Evolutionary conservation across 1,140 invertebrate species (phyloP).

Genomic region (Rhyzopertha dominica): DNA sequence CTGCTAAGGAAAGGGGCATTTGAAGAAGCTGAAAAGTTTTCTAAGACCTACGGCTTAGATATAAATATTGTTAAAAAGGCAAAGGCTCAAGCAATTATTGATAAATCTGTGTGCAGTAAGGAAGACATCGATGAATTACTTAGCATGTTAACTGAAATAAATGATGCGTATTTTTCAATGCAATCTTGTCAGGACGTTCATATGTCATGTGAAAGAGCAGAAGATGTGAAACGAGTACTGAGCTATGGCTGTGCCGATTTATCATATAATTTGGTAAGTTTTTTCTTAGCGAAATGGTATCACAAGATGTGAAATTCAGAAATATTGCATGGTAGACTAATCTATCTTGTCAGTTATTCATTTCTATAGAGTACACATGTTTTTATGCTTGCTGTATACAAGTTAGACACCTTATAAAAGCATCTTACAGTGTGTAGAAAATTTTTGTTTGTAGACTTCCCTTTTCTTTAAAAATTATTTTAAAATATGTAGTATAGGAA

Average conservation of each 20-base stretch:
- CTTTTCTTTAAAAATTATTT: no score
- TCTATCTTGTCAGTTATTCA: no score
- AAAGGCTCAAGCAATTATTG: slow-evolving; percentile 26
- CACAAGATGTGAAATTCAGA: no score
- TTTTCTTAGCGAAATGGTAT: no score
- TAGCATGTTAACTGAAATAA: slow-evolving; percentile 22
- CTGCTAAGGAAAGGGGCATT: slow-evolving; percentile 24
- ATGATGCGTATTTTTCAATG: slow-evolving; percentile 25
- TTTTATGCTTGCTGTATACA: no score
- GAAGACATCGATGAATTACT: slow-evolving; percentile 30
- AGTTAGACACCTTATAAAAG: no score
- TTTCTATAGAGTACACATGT: no score
- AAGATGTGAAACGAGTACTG: slow-evolving; percentile 28
- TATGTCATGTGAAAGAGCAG: slow-evolving; percentile 17
- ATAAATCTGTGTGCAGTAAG: slow-evolving; percentile 20
- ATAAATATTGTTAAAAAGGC: slow-evolving; percentile 23
- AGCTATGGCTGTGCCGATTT: slow-evolving; percentile 18
- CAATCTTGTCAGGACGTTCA: slow-evolving; percentile 24
- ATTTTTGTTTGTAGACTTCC: no score
- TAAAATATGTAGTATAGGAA: no score
- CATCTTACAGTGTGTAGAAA: no score
- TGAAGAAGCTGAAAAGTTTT: slow-evolving; percentile 35
- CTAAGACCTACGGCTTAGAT: slow-evolving; percentile 20
- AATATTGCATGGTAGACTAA: no score
- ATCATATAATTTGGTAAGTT: no score